A percentile compares a stretch with the other conserved stretches of the same genome.
Conservation (phyloP, 1,140 invertebrate genomes). For the Nymphalis io region DNA sequence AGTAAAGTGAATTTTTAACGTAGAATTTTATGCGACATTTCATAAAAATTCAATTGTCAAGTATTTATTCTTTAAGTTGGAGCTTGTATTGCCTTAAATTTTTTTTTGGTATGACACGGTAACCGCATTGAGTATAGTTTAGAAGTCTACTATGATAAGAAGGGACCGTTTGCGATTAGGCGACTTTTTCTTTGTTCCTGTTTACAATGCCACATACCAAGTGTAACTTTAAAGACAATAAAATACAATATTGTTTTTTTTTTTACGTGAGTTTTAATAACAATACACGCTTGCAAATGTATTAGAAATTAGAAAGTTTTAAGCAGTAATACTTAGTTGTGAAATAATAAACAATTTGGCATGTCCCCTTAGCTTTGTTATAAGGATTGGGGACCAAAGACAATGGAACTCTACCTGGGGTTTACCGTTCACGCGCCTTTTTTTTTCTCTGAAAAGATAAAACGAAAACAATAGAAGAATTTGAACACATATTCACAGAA, state of each 20-base stretch:
- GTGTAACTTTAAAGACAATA: background rate
- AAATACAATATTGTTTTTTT: background rate
- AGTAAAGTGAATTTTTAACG: background rate
- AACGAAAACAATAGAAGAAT: conserved; percentile 15
- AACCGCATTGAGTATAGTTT: no score
- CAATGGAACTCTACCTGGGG: conserved; percentile 43
- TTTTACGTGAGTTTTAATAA: background rate
- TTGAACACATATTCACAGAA: conserved; percentile 25
- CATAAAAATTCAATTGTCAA: no score
- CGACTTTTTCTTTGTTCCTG: no score
- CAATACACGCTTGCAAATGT: conserved; percentile 8
- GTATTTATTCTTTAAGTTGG: no score
- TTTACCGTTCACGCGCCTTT: conserved; percentile 39
- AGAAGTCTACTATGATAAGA: background rate
- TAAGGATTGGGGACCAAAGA: conserved; percentile 26
- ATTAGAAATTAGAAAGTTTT: conserved; percentile 25
- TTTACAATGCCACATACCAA: no score
- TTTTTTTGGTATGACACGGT: no score
- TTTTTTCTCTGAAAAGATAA: conserved; percentile 45
- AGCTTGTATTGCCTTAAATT: no score
- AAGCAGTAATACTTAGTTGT: conserved; percentile 4
- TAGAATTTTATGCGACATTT: no score
- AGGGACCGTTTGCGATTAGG: no score
- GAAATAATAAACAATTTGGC: conserved; percentile 34
- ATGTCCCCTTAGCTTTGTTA: conserved; percentile 26